Conservation (phyloP, 2,888 invertebrate genomes). For the Notodonta dromedarius region DNA sequence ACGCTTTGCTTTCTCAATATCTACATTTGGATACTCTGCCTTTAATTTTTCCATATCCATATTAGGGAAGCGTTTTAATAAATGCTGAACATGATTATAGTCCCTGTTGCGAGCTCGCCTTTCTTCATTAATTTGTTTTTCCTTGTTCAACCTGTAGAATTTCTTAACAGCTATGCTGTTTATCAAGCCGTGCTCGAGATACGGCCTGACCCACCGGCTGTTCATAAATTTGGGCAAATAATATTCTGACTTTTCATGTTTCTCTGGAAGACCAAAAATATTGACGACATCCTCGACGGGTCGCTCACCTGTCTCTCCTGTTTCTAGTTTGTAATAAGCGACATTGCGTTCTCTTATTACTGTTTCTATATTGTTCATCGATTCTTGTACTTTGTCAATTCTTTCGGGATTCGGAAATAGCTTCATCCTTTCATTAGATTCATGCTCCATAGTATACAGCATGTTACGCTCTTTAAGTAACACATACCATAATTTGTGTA, state of each 20-base stretch:
- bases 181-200: slow-evolving; percentile 79
- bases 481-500: slow-evolving; percentile 97
- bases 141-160: slow-evolving; percentile 83
- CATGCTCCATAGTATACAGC: slow-evolving; percentile 97
- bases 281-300: slow-evolving; percentile 85
- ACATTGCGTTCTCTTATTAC: slow-evolving; percentile 96
- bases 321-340: slow-evolving; percentile 95
- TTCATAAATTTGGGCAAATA: slow-evolving; percentile 88
- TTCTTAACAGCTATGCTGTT: slow-evolving; percentile 85
- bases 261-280: slow-evolving; percentile 85
- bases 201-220: slow-evolving; percentile 84
- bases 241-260: slow-evolving; percentile 85
- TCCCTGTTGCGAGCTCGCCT: slow-evolving; percentile 85
- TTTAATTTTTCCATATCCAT: slow-evolving; percentile 88
- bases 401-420: slow-evolving; percentile 96
- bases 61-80: slow-evolving; percentile 90
- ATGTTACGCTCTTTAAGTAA: slow-evolving; percentile 98
- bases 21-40: slow-evolving; percentile 89
- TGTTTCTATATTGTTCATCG: slow-evolving; percentile 96
- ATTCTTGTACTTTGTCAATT: slow-evolving; percentile 96
- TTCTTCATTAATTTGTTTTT: slow-evolving; percentile 85
- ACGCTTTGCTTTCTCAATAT: slow-evolving; percentile 87
- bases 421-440: slow-evolving; percentile 86
- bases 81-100: slow-evolving; percentile 87
- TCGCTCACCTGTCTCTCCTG: slow-evolving; percentile 92